Evolutionary conservation across 2,113 vertebrate genomes (phyloP).

Genomic region (Pholis gunnellus): DNA sequence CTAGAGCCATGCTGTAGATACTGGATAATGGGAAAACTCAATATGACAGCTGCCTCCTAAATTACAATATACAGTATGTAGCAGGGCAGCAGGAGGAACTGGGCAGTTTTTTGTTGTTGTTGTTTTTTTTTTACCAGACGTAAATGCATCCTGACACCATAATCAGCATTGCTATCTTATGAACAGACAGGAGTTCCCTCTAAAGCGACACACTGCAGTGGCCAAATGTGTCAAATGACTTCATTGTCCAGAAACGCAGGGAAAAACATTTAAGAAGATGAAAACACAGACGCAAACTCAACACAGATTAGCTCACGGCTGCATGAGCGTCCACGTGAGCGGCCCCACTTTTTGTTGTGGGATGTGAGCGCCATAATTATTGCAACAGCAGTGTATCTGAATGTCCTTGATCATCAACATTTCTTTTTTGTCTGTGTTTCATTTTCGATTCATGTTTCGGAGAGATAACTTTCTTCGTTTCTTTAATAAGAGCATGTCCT

Average conservation of each 20-base stretch:
- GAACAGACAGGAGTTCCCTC: conserved; percentile 54
- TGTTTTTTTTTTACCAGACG: conserved; percentile 19
- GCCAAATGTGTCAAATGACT: conserved; percentile 49
- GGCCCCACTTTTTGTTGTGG: conserved; percentile 25
- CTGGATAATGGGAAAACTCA: conserved; percentile 60
- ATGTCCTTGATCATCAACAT: conserved; percentile 53
- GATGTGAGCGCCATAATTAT: conserved; percentile 38
- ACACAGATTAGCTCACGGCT: conserved; percentile 41
- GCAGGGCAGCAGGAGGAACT: conserved; percentile 36
- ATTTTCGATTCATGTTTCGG: conserved; percentile 72
- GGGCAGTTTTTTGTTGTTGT: conserved; percentile 5
- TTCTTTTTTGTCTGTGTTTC: conserved; percentile 39
- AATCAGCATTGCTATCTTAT: conserved; percentile 61
- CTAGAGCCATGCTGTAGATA: conserved; percentile 4
- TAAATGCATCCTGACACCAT: conserved; percentile 61
- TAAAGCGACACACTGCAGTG: conserved; percentile 30
- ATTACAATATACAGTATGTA: conserved; percentile 54
- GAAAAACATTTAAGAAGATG: conserved; percentile 43
- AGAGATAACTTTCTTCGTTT: conserved; percentile 72
- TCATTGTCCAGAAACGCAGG: conserved; percentile 37
- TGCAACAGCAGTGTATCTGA: conserved; percentile 34
- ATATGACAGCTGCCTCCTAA: conserved; percentile 73
- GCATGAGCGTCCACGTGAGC: conserved; percentile 10
- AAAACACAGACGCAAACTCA: conserved; percentile 43
- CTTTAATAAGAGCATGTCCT: conserved; percentile 64